phyloP scores from a whole-genome alignment of 2,888 invertebrate genomes.

The Cephus nigrinus region DNA sequence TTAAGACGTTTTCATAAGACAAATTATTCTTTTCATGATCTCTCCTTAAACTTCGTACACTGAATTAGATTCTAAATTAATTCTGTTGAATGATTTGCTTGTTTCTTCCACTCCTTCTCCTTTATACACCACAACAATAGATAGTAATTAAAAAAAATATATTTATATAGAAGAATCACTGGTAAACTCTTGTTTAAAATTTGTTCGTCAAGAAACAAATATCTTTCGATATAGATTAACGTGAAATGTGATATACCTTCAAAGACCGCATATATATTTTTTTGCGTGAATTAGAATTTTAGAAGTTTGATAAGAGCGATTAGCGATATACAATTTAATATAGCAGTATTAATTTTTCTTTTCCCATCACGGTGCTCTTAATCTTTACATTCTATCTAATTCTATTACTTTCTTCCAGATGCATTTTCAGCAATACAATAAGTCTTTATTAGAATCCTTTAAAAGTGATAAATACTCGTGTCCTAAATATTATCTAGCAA shows the following conservation, averaged over 20 bases:
- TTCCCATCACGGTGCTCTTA: background rate
- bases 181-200: background rate
- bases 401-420: background rate
- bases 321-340: background rate
- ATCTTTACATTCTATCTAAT: background rate
- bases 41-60: background rate
- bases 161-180: background rate
- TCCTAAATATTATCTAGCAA: background rate
- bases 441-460: background rate
- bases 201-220: background rate
- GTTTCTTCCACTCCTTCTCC: too few species aligned
- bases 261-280: background rate
- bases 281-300: background rate
- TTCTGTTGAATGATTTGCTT: too few species aligned
- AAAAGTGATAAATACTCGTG: background rate
- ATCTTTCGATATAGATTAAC: background rate
- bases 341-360: too few species aligned
- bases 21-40: background rate
- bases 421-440: background rate
- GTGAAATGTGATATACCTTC: background rate
- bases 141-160: background rate
- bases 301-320: background rate
- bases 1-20: background rate
- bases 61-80: background rate
- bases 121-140: too few species aligned